phyloP scores from a whole-genome alignment of 2,797 vertebrate species.

The Arrhamphus sclerolepis region DNA sequence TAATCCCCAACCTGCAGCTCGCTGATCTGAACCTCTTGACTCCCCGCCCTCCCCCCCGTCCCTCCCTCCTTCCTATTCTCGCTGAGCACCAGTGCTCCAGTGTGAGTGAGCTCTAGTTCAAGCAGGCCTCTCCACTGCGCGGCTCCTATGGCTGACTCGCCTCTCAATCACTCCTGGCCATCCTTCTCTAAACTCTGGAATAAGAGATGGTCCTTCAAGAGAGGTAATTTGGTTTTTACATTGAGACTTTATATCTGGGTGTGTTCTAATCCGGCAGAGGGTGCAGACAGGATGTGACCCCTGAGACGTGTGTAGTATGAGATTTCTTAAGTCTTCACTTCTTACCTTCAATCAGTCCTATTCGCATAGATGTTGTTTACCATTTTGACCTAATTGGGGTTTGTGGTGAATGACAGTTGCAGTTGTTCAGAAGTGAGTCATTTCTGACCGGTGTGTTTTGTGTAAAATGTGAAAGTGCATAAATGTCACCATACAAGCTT shows the following conservation, averaged over 20 bases:
- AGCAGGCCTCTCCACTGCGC: constrained; percentile 51
- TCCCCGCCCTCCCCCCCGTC: constrained; percentile 1
- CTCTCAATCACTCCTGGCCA: constrained; percentile 96
- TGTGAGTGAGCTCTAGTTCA: constrained; percentile 50
- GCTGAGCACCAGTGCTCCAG: constrained; percentile 46
- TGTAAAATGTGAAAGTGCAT: background rate
- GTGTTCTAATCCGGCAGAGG: background rate
- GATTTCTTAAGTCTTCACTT: background rate
- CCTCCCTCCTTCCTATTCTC: constrained; percentile 21
- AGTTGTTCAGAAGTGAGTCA: constrained; percentile 30
- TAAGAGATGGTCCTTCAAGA: constrained; percentile 95
- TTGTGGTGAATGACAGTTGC: constrained; percentile 20
- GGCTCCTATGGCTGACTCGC: constrained; percentile 87
- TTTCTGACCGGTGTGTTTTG: constrained; percentile 6
- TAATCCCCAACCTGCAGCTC: constrained; percentile 53
- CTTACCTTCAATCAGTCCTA: background rate
- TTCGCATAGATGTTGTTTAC: background rate
- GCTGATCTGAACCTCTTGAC: constrained; percentile 14
- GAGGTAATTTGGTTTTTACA: constrained; percentile 82
- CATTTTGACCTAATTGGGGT: constrained; percentile 29
- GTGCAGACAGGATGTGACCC: constrained; percentile 6
- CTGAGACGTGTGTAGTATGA: background rate
- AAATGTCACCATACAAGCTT: background rate
- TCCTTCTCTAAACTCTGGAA: constrained; percentile 94
- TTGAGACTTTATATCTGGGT: background rate